Conservation (phyloP, 1,140 invertebrate genomes). For the Pectinophora gossypiella region DNA sequence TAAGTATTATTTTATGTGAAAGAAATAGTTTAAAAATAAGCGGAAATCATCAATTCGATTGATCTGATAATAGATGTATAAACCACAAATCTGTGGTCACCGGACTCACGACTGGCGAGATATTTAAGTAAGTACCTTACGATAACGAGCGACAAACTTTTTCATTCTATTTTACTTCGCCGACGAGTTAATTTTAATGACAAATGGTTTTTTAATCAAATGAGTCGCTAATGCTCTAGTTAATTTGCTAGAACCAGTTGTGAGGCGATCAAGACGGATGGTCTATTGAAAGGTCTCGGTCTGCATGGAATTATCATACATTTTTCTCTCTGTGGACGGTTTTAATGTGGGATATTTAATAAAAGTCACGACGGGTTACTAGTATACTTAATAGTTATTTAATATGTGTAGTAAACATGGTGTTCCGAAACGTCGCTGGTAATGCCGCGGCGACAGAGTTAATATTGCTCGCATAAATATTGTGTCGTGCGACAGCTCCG, state of each 20-base stretch:
- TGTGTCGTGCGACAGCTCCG: constrained; percentile 59
- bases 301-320: background rate
- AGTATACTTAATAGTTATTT: background rate
- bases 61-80: too few relatives aligned
- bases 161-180: background rate
- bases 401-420: background rate
- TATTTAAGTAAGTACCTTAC: too few relatives aligned
- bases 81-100: background rate
- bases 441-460: constrained; percentile 51
- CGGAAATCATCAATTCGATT: too few relatives aligned
- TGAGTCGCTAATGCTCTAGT: background rate
- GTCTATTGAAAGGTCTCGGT: background rate
- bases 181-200: background rate
- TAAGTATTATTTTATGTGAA: too few relatives aligned
- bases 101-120: too few relatives aligned
- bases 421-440: constrained; percentile 42
- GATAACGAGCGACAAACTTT: too few relatives aligned
- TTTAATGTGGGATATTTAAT: background rate
- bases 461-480: constrained; percentile 73
- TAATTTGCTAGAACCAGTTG: too few relatives aligned
- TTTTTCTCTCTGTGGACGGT: too few relatives aligned
- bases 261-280: background rate
- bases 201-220: constrained; percentile 2
- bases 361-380: background rate
- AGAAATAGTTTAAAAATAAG: too few relatives aligned